Evolutionary conservation across 2,797 vertebrate genomes (phyloP).

Genomic region (Glossophaga mutica): DNA sequence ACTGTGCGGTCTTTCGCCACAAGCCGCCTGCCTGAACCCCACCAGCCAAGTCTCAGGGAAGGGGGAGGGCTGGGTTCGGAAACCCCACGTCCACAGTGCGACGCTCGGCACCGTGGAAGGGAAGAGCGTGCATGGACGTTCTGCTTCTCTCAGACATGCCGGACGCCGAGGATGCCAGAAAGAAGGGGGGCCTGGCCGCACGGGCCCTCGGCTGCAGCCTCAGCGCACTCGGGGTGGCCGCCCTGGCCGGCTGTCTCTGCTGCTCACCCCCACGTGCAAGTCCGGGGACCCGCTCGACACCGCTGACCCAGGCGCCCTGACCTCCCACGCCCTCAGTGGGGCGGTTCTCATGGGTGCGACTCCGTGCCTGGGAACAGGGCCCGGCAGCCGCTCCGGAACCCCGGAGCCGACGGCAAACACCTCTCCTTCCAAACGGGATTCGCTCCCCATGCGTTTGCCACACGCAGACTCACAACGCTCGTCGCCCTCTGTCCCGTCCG

Average conservation of each 20-base stretch:
- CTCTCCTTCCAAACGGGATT: not conserved
- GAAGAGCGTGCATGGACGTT: too few species aligned
- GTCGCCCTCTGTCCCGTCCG: rapidly evolving
- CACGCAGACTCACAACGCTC: not conserved
- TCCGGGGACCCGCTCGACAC: rapidly evolving
- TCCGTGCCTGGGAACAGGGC: rapidly evolving
- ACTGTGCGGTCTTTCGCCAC: not conserved
- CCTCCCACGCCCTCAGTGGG: rapidly evolving
- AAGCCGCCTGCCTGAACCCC: not conserved
- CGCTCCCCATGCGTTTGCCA: rapidly evolving
- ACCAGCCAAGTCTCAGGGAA: rapidly evolving
- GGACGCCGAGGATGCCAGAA: rapidly evolving
- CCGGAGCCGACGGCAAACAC: rapidly evolving
- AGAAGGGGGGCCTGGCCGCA: rapidly evolving
- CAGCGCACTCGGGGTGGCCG: rapidly evolving
- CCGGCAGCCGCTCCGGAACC: rapidly evolving
- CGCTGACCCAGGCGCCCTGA: rapidly evolving
- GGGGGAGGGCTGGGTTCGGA: too few species aligned
- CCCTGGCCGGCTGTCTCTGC: rapidly evolving
- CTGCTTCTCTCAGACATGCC: not conserved
- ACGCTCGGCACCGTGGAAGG: not conserved
- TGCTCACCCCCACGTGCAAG: not conserved
- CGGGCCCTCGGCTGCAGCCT: not conserved
- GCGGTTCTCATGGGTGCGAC: not conserved
- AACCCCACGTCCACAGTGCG: not conserved